Conservation (phyloP, 2,113 vertebrate genomes). For the Chiloscyllium plagiosum region DNA sequence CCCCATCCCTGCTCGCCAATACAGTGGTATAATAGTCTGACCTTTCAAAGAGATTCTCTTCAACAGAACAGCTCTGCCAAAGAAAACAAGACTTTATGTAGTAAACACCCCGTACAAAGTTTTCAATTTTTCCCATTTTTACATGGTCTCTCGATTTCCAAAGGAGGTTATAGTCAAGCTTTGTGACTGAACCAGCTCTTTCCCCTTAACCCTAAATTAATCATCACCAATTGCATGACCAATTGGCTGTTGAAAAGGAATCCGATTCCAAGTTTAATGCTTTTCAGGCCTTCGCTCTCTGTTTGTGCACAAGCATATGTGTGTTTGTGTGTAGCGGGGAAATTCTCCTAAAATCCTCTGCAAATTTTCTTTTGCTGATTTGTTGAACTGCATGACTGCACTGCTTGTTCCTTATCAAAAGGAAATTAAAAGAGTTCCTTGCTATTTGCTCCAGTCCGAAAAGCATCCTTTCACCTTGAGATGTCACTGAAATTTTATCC, state of each 20-base stretch:
- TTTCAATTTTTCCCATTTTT: neutral
- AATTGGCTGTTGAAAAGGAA: neutral
- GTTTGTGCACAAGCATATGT: no score
- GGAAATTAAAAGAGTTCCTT: no score
- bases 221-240: neutral
- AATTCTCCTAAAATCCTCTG: neutral
- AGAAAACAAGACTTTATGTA: neutral
- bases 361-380: neutral
- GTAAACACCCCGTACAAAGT: neutral
- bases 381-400: neutral
- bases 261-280: no score
- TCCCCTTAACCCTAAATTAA: neutral
- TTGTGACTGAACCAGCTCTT: neutral
- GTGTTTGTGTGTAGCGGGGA: no score
- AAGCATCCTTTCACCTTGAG: neutral
- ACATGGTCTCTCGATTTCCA: neutral
- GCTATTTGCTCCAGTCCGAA: neutral
- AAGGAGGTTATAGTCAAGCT: neutral
- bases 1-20: neutral
- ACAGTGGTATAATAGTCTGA: neutral
- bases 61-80: neutral
- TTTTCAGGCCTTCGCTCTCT: no score
- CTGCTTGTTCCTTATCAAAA: neutral
- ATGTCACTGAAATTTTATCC: neutral
- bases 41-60: neutral